Evolutionary conservation across 2,113 vertebrate genomes (phyloP).

Genomic region (Dipodomys merriami): DNA sequence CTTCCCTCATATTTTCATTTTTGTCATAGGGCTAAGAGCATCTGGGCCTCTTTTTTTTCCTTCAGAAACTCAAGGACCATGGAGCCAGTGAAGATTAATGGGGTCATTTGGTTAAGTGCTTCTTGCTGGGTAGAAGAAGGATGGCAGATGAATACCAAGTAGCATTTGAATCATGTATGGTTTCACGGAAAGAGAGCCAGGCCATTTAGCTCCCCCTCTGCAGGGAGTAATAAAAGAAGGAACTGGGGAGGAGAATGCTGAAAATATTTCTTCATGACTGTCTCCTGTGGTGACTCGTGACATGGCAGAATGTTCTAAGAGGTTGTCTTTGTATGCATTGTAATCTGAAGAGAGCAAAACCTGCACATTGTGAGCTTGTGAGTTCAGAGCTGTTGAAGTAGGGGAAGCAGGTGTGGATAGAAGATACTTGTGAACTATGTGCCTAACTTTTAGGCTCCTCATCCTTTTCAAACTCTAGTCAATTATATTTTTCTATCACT

Average conservation of each 20-base stretch:
- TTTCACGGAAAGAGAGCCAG: slow-evolving; percentile 66
- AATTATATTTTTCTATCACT: neutral
- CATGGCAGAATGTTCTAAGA: neutral
- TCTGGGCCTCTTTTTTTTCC: slow-evolving; percentile 14
- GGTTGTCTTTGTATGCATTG: neutral
- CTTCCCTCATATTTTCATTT: slow-evolving; percentile 65
- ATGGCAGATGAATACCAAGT: slow-evolving; percentile 69
- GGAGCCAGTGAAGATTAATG: slow-evolving; percentile 61
- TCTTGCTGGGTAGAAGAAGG: slow-evolving; percentile 51
- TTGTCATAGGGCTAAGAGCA: slow-evolving; percentile 59
- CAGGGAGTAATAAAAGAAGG: slow-evolving; percentile 64
- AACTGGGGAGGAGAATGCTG: slow-evolving; percentile 22
- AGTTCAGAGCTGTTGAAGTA: neutral
- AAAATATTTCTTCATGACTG: slow-evolving; percentile 69
- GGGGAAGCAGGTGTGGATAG: neutral
- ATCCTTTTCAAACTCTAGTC: neutral
- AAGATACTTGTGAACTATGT: neutral
- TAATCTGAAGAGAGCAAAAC: neutral
- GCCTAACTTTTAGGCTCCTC: neutral
- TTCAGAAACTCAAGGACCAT: slow-evolving; percentile 44
- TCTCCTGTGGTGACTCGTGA: slow-evolving; percentile 78
- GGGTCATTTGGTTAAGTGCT: slow-evolving; percentile 71
- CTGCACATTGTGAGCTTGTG: neutral
- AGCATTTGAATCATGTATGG: slow-evolving; percentile 67
- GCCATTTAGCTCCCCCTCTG: slow-evolving; percentile 70